Conservation (phyloP, 2,113 vertebrate species). For the Ptyas mucosa region DNA sequence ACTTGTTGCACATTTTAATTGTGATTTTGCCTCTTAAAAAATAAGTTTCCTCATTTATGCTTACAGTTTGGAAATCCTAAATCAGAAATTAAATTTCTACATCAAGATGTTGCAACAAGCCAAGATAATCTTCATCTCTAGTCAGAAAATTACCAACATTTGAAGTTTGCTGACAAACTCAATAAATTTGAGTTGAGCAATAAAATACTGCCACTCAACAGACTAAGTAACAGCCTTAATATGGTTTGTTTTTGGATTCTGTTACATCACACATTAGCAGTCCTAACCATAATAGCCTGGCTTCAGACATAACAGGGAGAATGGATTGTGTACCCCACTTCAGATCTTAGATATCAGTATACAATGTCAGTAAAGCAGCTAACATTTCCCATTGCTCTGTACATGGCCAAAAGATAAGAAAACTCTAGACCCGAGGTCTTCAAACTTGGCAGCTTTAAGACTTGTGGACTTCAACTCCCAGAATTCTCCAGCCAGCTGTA, state of each 20-base stretch:
- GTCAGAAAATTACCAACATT: neutral
- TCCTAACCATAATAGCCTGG: neutral
- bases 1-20: neutral
- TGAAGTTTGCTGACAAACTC: neutral
- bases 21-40: neutral
- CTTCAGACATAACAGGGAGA: neutral
- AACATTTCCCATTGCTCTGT: neutral
- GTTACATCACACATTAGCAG: neutral
- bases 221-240: too few relatives aligned
- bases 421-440: neutral
- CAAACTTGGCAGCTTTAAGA: too few relatives aligned
- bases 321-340: neutral
- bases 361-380: neutral
- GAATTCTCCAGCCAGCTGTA: too few relatives aligned
- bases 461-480: too few relatives aligned
- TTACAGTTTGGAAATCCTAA: neutral
- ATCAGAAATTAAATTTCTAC: neutral
- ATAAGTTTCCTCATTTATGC: neutral
- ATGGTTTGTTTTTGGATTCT: neutral
- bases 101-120: neutral
- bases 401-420: neutral
- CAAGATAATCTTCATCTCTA: neutral
- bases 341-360: neutral
- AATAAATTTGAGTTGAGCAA: neutral
- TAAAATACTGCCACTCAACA: neutral